phyloP scores from a whole-genome alignment of 2,113 vertebrate species.

The Bos javanicus region DNA sequence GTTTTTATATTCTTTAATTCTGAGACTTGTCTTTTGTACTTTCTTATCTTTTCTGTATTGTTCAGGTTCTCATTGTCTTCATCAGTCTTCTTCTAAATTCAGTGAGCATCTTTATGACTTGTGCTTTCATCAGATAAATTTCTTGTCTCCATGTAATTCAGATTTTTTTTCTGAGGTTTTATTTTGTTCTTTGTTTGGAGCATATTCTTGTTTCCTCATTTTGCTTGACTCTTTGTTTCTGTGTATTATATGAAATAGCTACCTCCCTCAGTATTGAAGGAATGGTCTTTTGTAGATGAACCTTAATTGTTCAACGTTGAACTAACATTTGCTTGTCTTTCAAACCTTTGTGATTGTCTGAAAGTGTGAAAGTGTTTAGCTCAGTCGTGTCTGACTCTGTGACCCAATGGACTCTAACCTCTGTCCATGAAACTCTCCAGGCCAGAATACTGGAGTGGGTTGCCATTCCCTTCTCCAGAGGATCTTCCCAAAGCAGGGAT shows the following conservation, averaged over 20 bases:
- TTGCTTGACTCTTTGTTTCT: not conserved
- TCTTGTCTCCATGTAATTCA: not conserved
- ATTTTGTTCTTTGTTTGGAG: not conserved
- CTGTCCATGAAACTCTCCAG: not conserved
- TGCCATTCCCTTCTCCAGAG: not conserved
- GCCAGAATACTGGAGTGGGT: not conserved
- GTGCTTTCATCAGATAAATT: not conserved
- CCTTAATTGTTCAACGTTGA: not conserved
- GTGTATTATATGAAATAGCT: not conserved
- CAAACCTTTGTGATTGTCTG: not conserved
- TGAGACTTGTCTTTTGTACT: not conserved
- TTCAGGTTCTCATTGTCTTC: not conserved
- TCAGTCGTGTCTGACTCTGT: not conserved
- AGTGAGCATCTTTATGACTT: not conserved
- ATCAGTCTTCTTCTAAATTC: not conserved
- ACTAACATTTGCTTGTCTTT: not conserved
- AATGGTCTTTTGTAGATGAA: not conserved
- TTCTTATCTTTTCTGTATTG: not conserved
- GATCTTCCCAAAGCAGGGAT: not conserved
- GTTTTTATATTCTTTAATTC: not conserved
- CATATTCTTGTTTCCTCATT: not conserved
- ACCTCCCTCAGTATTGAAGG: not conserved
- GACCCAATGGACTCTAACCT: not conserved
- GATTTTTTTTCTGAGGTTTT: not conserved
- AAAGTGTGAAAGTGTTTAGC: not conserved